Base-by-base conservation (phyloP, 2,888 invertebrate genomes). In the Zootermopsis nevadensis region DNA sequence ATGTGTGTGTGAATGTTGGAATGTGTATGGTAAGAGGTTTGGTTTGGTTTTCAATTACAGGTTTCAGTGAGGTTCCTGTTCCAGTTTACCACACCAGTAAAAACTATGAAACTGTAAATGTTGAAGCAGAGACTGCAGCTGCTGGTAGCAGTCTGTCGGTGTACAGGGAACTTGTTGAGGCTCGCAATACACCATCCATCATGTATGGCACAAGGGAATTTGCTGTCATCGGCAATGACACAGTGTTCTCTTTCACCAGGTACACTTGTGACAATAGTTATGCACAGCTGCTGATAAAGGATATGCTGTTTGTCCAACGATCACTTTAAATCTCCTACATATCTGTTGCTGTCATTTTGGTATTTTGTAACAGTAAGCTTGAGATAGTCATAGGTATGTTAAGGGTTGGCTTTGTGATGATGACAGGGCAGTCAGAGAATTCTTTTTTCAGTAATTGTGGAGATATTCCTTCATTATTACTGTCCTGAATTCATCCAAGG, bases 231-330 rank as follows among this genome's bases (percentile, higher is more conserved):
- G 77, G 89, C 8, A 92, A 92, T 83, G 89, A 90, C 82, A 91
- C 90, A 1, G 91, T 95, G 83, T 90, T 95, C 76, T 93, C 93
- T 0, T 94, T 93, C 86, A 93, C 94, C 83, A 93, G 96, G 96
- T 95, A 90, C 89, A 87, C 86, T 60, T 8, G 8, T 60, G 4
- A 10, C 7, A 27, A 27, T 27, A 60, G 60, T 60, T 27, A 27
- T 1, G n/a, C 12, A n/a, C n/a, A 60, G 48, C 19, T 19, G 3
- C 15, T 19, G 4, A 48, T 48, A 48, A 48, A 48, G 48, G 19
- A 38, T 38, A 4, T 38, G 38, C 38, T 42, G 42, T 15, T 42
- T 42, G 42, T 42, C 15, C 1, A 1, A 1, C 8, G 42, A 42
- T 42, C 42, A 42, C 42, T 3, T 42, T 12, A 15, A 42, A 42